Base-by-base conservation (phyloP, 37 sponge, comb jelly and placozoan species). In the Eunapius fragilis region DNA sequence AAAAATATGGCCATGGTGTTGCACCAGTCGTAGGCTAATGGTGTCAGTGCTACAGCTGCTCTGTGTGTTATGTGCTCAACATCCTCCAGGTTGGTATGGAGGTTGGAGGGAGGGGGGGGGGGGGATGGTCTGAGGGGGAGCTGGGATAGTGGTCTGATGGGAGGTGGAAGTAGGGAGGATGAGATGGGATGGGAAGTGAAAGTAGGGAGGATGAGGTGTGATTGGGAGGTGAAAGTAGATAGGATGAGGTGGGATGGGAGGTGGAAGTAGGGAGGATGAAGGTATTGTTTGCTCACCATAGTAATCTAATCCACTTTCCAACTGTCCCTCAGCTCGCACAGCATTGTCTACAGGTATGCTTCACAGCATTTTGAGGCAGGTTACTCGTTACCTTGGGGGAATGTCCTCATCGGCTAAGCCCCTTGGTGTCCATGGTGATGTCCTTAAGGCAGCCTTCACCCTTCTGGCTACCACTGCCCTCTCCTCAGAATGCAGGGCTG, bases 1-100 rank as follows among this genome's bases (percentile, higher is more conserved):
- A 68, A 70, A 58, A n/a, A 28, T 92, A 78, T 95, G 95, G 95
- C 83, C 95, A 2, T 73, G 75, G 79, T 89, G 87, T 32, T 68
- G 75, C 22, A 84, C 89, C 45, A 76, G 58, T 67, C 38, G 31
- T 12, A n/a, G 34, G 12, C 78, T 91, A 9, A 50, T 84, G 24
- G 24, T 50, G 25, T 37, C 95, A 37, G 87, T 89, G 24, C 47
- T 95, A 14, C 17, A 71, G 1, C 34, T 91, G 9, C 68, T 95
- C 17, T 41, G 49, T 25, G 79, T 79, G 32, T 80, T 89, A 49
- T 86, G 90, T 28, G 89, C 92, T 25, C 72, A 82, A 26, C 74
- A 82, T 69, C 19, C 74, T 26, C 49, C 72, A 87, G 95, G 95
- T 95, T 19, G 6, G 41, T n/a, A 2, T 0, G 38, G 45, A 26